These are phyloP conservation scores for Pocillopora verrucosa DNA, from an alignment of 64 coral and sea anemone genomes.

Conservation along the genomic window DNA sequence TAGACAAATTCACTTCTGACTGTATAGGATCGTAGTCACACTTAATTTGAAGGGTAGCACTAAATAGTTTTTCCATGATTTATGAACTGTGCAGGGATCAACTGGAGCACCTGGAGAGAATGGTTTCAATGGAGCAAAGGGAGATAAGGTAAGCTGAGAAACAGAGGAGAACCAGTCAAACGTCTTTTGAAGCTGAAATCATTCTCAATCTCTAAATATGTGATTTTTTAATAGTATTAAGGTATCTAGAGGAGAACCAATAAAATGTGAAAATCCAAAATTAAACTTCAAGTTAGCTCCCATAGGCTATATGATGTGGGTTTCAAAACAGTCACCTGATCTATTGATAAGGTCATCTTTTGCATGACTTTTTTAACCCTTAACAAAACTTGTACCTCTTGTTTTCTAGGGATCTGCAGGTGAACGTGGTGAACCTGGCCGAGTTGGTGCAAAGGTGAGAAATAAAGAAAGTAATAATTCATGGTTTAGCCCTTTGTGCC, in stretches of 20 bases:
- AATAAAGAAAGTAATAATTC: background rate
- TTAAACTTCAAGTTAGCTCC: no score
- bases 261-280: no score
- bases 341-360: no score
- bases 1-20: no score
- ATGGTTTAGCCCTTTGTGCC: background rate
- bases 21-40: no score
- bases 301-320: no score
- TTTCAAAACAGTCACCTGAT: no score
- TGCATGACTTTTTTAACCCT: no score
- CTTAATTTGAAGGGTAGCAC: background rate
- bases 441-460: conserved; percentile 22
- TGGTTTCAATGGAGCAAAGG: conserved; percentile 18
- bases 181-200: background rate
- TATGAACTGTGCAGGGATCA: background rate
- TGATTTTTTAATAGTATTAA: background rate
- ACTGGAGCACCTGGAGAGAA: conserved; percentile 18
- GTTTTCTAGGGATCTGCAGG: conserved; percentile 29
- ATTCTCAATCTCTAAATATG: background rate
- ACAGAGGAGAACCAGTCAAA: background rate
- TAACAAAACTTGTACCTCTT: background rate
- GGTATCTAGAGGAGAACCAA: background rate
- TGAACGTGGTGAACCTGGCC: conserved; percentile 11
- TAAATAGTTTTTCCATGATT: background rate
- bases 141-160: background rate